phyloP scores from a whole-genome alignment of 2,888 invertebrate genomes.

The Empis stercorea region DNA sequence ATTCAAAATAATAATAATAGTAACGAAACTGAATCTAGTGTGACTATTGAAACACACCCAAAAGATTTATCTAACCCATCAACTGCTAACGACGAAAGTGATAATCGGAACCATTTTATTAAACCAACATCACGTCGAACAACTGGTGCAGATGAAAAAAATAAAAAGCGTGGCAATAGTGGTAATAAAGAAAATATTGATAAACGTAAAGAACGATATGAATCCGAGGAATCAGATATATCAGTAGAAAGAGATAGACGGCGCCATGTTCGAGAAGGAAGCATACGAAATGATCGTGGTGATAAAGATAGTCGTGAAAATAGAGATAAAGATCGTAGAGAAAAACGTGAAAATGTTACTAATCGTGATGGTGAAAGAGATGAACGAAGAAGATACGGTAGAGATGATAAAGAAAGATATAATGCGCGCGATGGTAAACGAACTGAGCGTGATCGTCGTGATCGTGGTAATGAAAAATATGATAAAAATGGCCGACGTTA shows the following conservation, averaged over 20 bases:
- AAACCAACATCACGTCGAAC: slow-evolving; percentile 5
- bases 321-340: slow-evolving; percentile 28
- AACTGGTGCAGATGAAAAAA: slow-evolving; percentile 7
- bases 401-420: slow-evolving; percentile 11
- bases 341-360: slow-evolving; percentile 25
- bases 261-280: slow-evolving; percentile 41
- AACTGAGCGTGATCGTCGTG: slow-evolving; percentile 19
- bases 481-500: slow-evolving; percentile 15
- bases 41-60: slow-evolving; percentile 16
- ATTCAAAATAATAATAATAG: slow-evolving; percentile 6
- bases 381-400: slow-evolving; percentile 15
- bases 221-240: slow-evolving; percentile 49
- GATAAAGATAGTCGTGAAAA: slow-evolving; percentile 23
- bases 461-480: slow-evolving; percentile 16
- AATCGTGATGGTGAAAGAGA: slow-evolving; percentile 28
- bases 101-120: slow-evolving; percentile 18
- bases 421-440: slow-evolving; percentile 8
- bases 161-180: slow-evolving; percentile 22
- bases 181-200: slow-evolving; percentile 20
- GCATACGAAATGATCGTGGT: slow-evolving; percentile 24
- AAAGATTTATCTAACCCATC: slow-evolving; percentile 25
- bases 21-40: slow-evolving; percentile 16
- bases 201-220: slow-evolving; percentile 40
- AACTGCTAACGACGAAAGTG: slow-evolving; percentile 31
- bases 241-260: slow-evolving; percentile 48